phyloP scores from a whole-genome alignment of 37 sponge, comb jelly and placozoan genomes.

The Mnemiopsis leidyi region DNA sequence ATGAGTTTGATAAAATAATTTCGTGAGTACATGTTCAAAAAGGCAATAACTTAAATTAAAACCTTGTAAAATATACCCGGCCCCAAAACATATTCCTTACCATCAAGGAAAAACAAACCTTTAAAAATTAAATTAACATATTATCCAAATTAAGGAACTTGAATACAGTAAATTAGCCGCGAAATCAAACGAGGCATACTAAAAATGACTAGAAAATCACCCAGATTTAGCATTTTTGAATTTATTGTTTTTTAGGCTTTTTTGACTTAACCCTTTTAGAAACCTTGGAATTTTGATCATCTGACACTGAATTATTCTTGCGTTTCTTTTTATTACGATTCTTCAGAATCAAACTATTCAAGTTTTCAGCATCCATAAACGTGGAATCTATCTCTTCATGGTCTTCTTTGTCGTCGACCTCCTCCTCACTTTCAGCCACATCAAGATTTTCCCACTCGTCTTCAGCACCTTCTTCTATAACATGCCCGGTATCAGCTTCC shows the following conservation, averaged over 20 bases:
- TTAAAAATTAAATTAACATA: too few relatives aligned
- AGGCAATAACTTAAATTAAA: too few relatives aligned
- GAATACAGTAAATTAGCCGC: too few relatives aligned
- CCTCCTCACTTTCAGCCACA: slow-evolving; percentile 9
- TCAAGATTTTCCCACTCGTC: neutral
- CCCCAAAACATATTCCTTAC: too few relatives aligned
- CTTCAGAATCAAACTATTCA: neutral
- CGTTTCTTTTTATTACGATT: neutral
- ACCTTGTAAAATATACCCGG: too few relatives aligned
- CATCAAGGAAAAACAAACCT: too few relatives aligned
- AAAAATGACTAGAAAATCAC: too few relatives aligned
- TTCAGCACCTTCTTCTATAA: neutral
- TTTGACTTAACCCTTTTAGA: neutral
- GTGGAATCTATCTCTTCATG: neutral
- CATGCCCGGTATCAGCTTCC: neutral
- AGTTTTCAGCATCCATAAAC: slow-evolving; percentile 48
- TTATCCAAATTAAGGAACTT: too few relatives aligned
- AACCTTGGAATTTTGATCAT: neutral
- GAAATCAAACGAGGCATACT: too few relatives aligned
- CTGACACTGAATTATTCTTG: neutral
- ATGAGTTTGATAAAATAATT: too few relatives aligned
- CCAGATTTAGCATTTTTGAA: neutral
- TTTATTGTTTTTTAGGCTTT: neutral
- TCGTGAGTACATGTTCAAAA: too few relatives aligned
- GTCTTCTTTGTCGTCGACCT: neutral